A percentile compares a stretch with the other conserved stretches of the same genome.
Evolutionary conservation across 2,888 invertebrate genomes (phyloP).

Genomic region (Malthinus seriepunctatus): DNA sequence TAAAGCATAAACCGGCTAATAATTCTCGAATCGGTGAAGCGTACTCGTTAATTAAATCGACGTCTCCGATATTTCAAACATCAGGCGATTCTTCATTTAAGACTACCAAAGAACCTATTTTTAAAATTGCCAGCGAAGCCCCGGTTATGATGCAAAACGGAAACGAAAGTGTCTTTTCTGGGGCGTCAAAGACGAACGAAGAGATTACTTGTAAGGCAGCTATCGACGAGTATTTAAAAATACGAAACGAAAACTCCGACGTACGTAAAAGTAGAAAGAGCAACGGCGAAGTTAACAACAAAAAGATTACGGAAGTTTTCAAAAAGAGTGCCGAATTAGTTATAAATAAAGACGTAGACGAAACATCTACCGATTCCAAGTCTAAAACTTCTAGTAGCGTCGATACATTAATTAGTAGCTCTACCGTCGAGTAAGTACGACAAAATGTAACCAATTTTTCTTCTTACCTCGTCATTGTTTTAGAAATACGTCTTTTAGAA

Average conservation of each 20-base stretch:
- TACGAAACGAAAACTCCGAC: conserved; percentile 19
- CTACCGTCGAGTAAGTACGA: neutral
- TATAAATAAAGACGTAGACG: conserved; percentile 12
- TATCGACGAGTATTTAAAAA: conserved; percentile 27
- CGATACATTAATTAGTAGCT: neutral
- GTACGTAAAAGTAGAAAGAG: conserved; percentile 12
- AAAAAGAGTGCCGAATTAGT: conserved; percentile 17
- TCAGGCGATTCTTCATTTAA: conserved; percentile 12
- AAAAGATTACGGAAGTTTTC: conserved; percentile 17
- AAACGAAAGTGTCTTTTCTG: conserved; percentile 16
- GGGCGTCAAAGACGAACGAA: conserved; percentile 22
- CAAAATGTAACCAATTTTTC: neutral
- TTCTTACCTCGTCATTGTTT: neutral
- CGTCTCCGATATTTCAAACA: conserved; percentile 11
- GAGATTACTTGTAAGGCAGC: conserved; percentile 25
- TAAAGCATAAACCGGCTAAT: conserved; percentile 22
- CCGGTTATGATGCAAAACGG: conserved; percentile 30
- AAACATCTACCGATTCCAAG: neutral
- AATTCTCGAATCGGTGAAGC: conserved; percentile 5
- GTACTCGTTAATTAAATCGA: conserved; percentile 6
- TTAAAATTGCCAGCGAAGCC: conserved; percentile 38
- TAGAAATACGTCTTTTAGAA: conserved; percentile 17
- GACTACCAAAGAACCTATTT: conserved; percentile 32
- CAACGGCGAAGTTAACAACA: conserved; percentile 9
- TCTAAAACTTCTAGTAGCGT: neutral